Percentiles rank a stretch among this genome's conserved stretches.
Conservation (phyloP, 2,888 invertebrate species). For the Yponomeuta evonymella region DNA sequence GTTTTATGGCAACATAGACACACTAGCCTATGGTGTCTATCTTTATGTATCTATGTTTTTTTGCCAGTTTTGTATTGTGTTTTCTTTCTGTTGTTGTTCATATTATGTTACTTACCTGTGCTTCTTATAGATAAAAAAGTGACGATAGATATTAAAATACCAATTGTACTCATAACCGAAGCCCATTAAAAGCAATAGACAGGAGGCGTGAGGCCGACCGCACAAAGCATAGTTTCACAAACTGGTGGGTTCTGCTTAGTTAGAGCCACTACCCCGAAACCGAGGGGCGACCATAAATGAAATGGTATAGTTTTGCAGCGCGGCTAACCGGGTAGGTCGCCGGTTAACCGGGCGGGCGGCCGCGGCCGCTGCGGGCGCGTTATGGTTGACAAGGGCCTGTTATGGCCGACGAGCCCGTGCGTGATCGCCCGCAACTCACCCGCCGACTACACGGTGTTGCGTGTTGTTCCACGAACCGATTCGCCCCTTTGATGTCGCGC, state of each 20-base stretch:
- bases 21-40: no score
- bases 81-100: no score
- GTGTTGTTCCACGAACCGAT: slow-evolving; percentile 4
- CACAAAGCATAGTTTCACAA: slow-evolving; percentile 51
- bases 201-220: background rate
- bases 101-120: no score
- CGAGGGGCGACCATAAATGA: slow-evolving; percentile 70
- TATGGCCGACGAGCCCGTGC: slow-evolving; percentile 54
- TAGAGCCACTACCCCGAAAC: slow-evolving; percentile 64
- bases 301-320: slow-evolving; percentile 69
- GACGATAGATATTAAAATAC: background rate
- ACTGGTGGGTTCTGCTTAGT: slow-evolving; percentile 60
- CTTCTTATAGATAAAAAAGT: no score
- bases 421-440: slow-evolving; percentile 27
- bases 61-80: no score
- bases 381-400: slow-evolving; percentile 73
- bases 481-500: background rate
- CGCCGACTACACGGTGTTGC: slow-evolving; percentile 8
- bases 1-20: no score
- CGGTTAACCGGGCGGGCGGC: slow-evolving; percentile 43
- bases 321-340: slow-evolving; percentile 31
- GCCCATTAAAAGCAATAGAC: slow-evolving; percentile 39
- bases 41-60: no score
- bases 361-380: slow-evolving; percentile 58
- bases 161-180: background rate